These are phyloP conservation scores for Spodoptera picta DNA, from an alignment of 2,888 invertebrate species.

Conservation along the genomic window DNA sequence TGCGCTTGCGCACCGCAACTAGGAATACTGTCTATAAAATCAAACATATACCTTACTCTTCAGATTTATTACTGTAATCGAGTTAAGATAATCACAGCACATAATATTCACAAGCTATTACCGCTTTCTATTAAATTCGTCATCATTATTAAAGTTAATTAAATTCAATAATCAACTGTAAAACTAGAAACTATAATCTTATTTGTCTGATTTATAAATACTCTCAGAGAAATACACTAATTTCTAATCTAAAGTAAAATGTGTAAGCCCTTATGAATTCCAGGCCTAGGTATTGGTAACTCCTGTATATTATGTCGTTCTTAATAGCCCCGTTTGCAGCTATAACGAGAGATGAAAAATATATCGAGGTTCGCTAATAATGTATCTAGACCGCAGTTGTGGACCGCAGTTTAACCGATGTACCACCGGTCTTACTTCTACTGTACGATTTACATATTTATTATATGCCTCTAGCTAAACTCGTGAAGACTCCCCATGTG, in stretches of 20 bases:
- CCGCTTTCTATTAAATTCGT: slow-evolving; percentile 36
- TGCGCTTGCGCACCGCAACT: slow-evolving; percentile 69
- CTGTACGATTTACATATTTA: slow-evolving; percentile 41
- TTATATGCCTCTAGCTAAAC: not conserved
- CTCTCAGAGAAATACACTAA: slow-evolving; percentile 3
- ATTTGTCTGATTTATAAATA: not conserved
- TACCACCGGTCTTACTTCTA: slow-evolving; percentile 33
- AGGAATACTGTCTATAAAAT: slow-evolving; percentile 48
- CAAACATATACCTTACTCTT: slow-evolving; percentile 55
- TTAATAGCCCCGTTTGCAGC: slow-evolving; percentile 55
- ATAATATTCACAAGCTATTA: too few species aligned
- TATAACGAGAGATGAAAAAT: slow-evolving; percentile 52
- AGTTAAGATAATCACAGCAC: slow-evolving; percentile 12
- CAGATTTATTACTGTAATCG: slow-evolving; percentile 61
- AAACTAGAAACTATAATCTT: too few species aligned
- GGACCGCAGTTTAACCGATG: slow-evolving; percentile 29
- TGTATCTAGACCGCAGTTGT: slow-evolving; percentile 56
- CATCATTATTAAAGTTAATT: not conserved
- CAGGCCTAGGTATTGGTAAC: too few species aligned
- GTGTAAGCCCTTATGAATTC: slow-evolving; percentile 11
- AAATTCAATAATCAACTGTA: too few species aligned
- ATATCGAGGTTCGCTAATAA: slow-evolving; percentile 45
- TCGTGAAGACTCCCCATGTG: too few species aligned
- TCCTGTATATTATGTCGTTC: not conserved
- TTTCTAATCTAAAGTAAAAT: slow-evolving; percentile 7